Evolutionary conservation across 92 coral and sea anemone species (phyloP).

Genomic region (Metridium senile): DNA sequence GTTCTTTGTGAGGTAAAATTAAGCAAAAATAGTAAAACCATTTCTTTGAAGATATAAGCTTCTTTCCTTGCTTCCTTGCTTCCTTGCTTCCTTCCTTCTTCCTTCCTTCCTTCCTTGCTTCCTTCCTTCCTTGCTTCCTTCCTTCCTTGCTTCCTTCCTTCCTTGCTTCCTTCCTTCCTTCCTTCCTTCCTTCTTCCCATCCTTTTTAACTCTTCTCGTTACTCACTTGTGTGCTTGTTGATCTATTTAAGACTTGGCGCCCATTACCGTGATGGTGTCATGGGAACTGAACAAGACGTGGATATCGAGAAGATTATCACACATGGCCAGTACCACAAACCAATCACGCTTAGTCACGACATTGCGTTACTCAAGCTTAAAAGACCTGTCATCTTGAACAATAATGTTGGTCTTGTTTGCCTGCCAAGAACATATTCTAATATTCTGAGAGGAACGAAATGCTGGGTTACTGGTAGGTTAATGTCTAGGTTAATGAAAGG

Average conservation of each 20-base stretch:
- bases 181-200: background rate
- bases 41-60: background rate
- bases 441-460: slow-evolving; percentile 4
- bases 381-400: slow-evolving; percentile 3
- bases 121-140: background rate
- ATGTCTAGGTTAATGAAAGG: background rate
- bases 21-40: no score
- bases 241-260: slow-evolving; percentile 7
- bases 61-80: background rate
- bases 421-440: background rate
- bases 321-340: background rate
- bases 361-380: slow-evolving; percentile 10
- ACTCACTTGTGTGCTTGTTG: background rate
- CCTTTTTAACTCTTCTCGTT: background rate
- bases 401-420: slow-evolving; percentile 19
- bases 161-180: background rate
- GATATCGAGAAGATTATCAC: background rate
- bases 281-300: slow-evolving; percentile 11
- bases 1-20: slow-evolving; percentile 20
- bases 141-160: background rate
- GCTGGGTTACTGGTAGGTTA: slow-evolving; percentile 30
- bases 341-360: background rate
- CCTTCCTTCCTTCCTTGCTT: background rate
- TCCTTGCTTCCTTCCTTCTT: background rate
- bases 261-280: background rate